Evolutionary conservation across 2,113 vertebrate genomes (phyloP).

Genomic region (Clarias magur): DNA sequence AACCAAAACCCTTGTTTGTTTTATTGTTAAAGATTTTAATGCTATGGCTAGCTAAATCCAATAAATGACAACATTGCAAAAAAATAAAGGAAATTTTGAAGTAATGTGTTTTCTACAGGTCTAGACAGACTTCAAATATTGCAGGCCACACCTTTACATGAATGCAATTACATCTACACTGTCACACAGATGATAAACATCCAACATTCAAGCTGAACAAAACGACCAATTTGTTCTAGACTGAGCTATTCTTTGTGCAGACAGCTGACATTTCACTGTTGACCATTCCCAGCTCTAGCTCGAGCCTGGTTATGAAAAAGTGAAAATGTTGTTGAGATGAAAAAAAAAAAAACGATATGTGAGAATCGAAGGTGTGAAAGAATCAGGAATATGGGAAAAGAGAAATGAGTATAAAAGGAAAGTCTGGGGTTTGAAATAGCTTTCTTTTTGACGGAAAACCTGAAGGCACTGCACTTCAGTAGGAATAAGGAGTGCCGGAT

Average conservation of each 20-base stretch:
- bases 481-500: conserved; percentile 32
- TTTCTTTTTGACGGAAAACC: not conserved
- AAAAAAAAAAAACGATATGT: not conserved
- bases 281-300: not conserved
- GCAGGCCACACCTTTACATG: not conserved
- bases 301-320: conserved; percentile 37
- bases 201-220: not conserved
- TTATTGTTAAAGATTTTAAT: too few species aligned
- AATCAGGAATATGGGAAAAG: conserved; percentile 13
- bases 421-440: conserved; percentile 17
- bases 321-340: not conserved
- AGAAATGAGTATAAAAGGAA: conserved; percentile 15
- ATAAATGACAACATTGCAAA: not conserved
- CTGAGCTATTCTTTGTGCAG: not conserved
- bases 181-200: not conserved
- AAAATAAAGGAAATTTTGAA: not conserved
- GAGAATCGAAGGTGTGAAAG: conserved; percentile 26
- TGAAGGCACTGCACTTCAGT: not conserved
- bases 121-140: not conserved
- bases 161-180: not conserved
- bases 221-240: not conserved
- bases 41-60: too few species aligned
- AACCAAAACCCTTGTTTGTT: too few species aligned
- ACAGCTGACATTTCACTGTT: not conserved
- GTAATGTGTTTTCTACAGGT: not conserved